phyloP scores from a whole-genome alignment of 2,888 invertebrate species.

The Dugesia japonica region DNA sequence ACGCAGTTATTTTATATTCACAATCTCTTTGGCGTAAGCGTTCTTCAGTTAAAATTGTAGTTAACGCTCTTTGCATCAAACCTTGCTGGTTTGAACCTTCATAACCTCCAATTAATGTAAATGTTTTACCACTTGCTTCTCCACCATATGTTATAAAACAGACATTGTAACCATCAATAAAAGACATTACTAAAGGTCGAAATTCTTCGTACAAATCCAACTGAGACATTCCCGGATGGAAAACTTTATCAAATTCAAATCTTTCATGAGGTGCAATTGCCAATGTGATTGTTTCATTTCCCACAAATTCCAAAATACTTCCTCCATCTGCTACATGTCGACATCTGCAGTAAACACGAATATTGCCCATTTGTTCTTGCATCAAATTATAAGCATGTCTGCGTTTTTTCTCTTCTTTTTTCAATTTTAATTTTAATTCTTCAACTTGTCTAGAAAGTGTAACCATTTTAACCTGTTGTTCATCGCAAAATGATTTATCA shows the following conservation, averaged over 20 bases:
- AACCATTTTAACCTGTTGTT: neutral
- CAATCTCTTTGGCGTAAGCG: neutral
- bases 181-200: conserved; percentile 29
- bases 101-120: conserved; percentile 29
- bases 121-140: conserved; percentile 33
- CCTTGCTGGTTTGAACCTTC: neutral
- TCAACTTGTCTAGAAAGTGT: neutral
- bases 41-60: conserved; percentile 13
- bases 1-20: conserved; percentile 20
- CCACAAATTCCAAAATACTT: conserved; percentile 1
- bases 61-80: conserved; percentile 21
- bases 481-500: neutral
- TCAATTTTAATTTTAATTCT: conserved; percentile 10
- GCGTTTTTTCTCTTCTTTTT: neutral
- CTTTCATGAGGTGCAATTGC: neutral
- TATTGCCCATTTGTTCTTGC: conserved; percentile 9
- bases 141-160: conserved; percentile 33
- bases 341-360: neutral
- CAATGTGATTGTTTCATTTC: neutral
- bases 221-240: conserved; percentile 9
- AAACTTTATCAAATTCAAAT: conserved; percentile 15
- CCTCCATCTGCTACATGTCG: neutral
- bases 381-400: conserved; percentile 9
- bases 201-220: conserved; percentile 28
- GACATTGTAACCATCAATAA: conserved; percentile 31